Percentiles rank a stretch among this genome's conserved stretches.
Conservation (phyloP, 1,140 invertebrate genomes). For the Heliconius congener region DNA sequence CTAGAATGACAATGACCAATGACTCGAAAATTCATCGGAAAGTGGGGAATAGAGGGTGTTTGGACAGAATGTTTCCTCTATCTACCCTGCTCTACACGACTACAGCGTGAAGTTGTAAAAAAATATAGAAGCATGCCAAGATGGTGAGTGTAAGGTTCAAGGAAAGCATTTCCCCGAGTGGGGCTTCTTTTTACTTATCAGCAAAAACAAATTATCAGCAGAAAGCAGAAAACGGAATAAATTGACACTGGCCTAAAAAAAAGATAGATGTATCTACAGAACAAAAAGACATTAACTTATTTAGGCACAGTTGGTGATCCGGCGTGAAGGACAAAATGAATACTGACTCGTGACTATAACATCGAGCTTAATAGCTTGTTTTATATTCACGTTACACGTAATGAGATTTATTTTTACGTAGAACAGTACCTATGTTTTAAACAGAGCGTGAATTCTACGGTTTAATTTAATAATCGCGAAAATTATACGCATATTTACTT, state of each 20-base stretch:
- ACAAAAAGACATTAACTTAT: no score
- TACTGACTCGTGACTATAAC: not conserved
- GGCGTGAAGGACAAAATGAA: conserved; percentile 1
- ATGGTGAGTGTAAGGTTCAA: no score
- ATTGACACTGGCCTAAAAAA: no score
- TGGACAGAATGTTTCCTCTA: not conserved
- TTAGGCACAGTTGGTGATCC: not conserved
- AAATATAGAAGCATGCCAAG: no score
- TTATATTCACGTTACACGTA: conserved; percentile 8
- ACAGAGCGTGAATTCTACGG: conserved; percentile 4
- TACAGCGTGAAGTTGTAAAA: no score
- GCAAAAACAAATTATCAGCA: no score
- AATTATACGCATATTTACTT: not conserved
- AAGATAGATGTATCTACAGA: no score
- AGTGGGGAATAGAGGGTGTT: not conserved
- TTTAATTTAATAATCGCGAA: conserved; percentile 9
- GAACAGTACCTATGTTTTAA: conserved; percentile 1
- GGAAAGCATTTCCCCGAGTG: no score
- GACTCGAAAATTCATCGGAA: not conserved
- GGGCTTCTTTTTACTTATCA: no score
- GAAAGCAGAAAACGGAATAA: no score
- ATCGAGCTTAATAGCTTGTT: conserved; percentile 5
- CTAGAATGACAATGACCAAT: no score
- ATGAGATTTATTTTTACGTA: not conserved
- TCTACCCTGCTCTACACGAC: not conserved